These are phyloP conservation scores for Bombus sylvicola DNA, from an alignment of 1,140 invertebrate species.

Conservation along the genomic window DNA sequence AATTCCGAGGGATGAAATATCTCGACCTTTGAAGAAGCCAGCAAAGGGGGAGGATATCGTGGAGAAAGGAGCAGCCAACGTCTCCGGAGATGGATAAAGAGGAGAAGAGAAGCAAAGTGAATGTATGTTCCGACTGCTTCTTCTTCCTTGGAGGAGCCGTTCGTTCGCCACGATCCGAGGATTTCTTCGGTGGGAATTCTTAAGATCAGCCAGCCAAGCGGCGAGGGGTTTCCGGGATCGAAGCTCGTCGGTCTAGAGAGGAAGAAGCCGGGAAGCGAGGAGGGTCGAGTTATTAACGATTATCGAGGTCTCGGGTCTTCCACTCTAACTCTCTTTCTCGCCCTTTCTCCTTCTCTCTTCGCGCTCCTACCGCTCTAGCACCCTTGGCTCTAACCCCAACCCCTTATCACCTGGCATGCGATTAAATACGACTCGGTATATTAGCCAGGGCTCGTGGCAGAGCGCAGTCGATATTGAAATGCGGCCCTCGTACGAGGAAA, in stretches of 20 bases:
- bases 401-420: conserved; percentile 37
- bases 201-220: conserved; percentile 53
- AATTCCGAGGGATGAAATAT: conserved; percentile 69
- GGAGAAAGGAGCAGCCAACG: neutral
- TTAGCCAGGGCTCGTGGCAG: conserved; percentile 19
- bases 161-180: conserved; percentile 50
- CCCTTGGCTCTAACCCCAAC: neutral
- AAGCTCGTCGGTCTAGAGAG: neutral
- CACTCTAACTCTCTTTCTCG: neutral
- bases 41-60: conserved; percentile 40
- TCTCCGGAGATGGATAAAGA: neutral
- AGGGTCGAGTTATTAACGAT: conserved; percentile 65
- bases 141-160: conserved; percentile 35
- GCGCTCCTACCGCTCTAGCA: neutral
- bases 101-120: neutral
- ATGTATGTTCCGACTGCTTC: conserved; percentile 32
- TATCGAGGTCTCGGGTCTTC: conserved; percentile 59
- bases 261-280: neutral
- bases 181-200: conserved; percentile 68
- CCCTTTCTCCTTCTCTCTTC: neutral
- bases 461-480: conserved; percentile 40
- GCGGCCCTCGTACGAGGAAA: conserved; percentile 35
- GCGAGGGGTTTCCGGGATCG: conserved; percentile 51
- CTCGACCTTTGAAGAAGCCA: conserved; percentile 68
- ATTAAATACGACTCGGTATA: conserved; percentile 51